Evolutionary conservation across 2,888 invertebrate genomes (phyloP).

Genomic region (Cantharis rustica): DNA sequence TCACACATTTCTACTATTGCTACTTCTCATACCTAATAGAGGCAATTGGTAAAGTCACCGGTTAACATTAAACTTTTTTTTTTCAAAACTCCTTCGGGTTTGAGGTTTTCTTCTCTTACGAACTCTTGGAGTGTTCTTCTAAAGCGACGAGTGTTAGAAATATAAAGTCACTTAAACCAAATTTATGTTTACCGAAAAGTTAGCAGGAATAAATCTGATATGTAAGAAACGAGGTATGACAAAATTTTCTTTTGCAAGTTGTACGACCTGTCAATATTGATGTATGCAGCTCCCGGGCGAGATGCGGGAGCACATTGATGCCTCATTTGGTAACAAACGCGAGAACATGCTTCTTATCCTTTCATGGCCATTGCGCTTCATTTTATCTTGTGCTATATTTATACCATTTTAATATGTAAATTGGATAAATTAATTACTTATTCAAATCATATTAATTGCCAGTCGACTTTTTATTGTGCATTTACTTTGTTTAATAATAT

Average conservation of each 20-base stretch:
- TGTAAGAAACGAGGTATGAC: slow-evolving; percentile 37
- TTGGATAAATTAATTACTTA: slow-evolving; percentile 46
- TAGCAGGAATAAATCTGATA: slow-evolving; percentile 12
- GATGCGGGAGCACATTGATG: slow-evolving; percentile 36
- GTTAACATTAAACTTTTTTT: too few species aligned
- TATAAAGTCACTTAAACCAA: background rate
- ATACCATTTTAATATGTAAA: slow-evolving; percentile 46
- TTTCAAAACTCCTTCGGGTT: background rate
- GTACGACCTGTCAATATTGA: slow-evolving; percentile 41
- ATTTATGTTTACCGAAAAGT: background rate
- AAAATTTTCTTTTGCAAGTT: slow-evolving; percentile 38
- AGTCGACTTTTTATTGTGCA: slow-evolving; percentile 41
- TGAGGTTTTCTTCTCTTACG: too few species aligned
- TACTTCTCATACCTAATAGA: background rate
- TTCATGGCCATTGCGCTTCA: slow-evolving; percentile 43
- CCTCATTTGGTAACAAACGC: slow-evolving; percentile 45
- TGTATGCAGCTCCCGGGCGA: slow-evolving; percentile 31
- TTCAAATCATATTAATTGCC: slow-evolving; percentile 39
- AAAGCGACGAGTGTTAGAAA: background rate
- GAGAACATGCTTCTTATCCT: slow-evolving; percentile 45
- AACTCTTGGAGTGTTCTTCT: too few species aligned
- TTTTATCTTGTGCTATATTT: slow-evolving; percentile 45
- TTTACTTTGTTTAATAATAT: slow-evolving; percentile 23
- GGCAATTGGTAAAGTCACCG: background rate
- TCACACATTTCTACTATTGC: background rate